Evolutionary conservation across 1,140 invertebrate species (phyloP).

Genomic region (Dendroctonus valens): DNA sequence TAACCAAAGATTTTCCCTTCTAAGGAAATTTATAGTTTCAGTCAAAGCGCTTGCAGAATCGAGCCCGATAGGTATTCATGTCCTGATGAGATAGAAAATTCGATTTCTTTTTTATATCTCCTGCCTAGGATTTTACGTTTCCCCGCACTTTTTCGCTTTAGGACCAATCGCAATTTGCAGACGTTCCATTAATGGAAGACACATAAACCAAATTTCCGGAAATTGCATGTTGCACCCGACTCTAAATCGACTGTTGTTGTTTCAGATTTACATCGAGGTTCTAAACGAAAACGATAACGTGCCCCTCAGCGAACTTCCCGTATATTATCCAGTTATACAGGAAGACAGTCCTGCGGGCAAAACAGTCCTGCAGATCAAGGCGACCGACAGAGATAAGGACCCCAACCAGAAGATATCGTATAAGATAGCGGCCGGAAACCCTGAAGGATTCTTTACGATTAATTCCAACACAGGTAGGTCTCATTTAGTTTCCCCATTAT

Average conservation of each 20-base stretch:
- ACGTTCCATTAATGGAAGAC: too few relatives aligned
- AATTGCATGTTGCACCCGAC: background rate
- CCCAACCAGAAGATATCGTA: constrained; percentile 68
- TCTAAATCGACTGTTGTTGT: background rate
- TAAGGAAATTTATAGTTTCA: constrained; percentile 17
- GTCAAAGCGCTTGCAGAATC: constrained; percentile 11
- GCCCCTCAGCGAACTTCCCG: constrained; percentile 80
- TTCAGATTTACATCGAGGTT: constrained; percentile 84
- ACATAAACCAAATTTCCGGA: background rate
- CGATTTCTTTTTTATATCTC: constrained; percentile 13
- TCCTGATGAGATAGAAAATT: constrained; percentile 18
- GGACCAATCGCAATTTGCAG: too few relatives aligned
- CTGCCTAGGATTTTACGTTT: background rate
- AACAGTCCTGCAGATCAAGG: constrained; percentile 72
- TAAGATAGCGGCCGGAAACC: constrained; percentile 86
- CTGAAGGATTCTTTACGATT: constrained; percentile 86
- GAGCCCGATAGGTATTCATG: constrained; percentile 12
- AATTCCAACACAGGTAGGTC: constrained; percentile 76
- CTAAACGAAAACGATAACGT: constrained; percentile 92
- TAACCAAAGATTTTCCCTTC: background rate
- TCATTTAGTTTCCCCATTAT: too few relatives aligned
- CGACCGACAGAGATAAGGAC: constrained; percentile 76
- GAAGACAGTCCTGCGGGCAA: constrained; percentile 81
- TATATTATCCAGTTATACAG: constrained; percentile 77
- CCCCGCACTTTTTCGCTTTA: background rate